These are phyloP conservation scores for Astreopora myriophthalma DNA, from an alignment of 64 coral and sea anemone species.

Conservation along the genomic window DNA sequence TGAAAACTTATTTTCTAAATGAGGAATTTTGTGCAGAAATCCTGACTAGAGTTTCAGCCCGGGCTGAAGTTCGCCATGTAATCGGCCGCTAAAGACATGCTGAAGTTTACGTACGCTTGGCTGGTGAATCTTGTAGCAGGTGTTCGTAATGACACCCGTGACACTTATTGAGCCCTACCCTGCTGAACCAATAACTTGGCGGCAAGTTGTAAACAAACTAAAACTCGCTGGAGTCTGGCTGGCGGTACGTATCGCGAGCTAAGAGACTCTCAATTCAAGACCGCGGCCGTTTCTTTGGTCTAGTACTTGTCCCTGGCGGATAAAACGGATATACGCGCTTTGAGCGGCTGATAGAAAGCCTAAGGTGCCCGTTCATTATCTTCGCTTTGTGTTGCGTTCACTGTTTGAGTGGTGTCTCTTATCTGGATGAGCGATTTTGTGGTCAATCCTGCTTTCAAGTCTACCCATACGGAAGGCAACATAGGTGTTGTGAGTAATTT, in stretches of 20 bases:
- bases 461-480: neutral
- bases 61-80: neutral
- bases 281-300: neutral
- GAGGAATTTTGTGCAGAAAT: too few relatives aligned
- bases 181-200: conserved; percentile 27
- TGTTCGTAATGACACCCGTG: neutral
- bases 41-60: too few relatives aligned
- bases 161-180: neutral
- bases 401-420: conserved; percentile 7
- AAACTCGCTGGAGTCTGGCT: conserved; percentile 2
- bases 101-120: neutral
- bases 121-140: conserved; percentile 3
- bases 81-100: too few relatives aligned
- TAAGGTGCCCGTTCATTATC: neutral
- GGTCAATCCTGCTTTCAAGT: neutral
- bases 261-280: neutral
- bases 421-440: neutral
- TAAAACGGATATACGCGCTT: neutral
- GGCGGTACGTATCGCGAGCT: neutral
- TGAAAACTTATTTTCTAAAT: too few relatives aligned
- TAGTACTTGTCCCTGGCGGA: neutral
- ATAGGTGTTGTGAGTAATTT: neutral
- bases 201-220: conserved; percentile 26
- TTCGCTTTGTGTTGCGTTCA: neutral
- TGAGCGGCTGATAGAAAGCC: neutral